Evolutionary conservation across 1,140 invertebrate genomes (phyloP).

Genomic region (Tigriopus japonicus): DNA sequence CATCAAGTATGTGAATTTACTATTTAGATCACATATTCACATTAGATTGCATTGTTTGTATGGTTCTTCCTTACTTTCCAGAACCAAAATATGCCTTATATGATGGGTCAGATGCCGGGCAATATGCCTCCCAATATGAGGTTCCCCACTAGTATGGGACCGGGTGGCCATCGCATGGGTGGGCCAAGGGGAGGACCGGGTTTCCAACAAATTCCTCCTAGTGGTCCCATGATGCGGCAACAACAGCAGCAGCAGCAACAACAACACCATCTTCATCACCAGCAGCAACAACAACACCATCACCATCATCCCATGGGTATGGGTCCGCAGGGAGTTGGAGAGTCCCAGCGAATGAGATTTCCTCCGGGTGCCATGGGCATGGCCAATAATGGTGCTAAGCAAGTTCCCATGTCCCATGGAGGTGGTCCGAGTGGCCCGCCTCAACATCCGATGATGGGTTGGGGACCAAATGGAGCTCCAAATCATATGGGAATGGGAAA

Average conservation of each 20-base stretch:
- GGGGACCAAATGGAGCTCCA: not conserved
- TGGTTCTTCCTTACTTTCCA: not conserved
- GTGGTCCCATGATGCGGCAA: constrained; percentile 14
- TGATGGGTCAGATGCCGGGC: constrained; percentile 12
- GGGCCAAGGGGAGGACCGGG: not conserved
- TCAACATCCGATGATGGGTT: not conserved
- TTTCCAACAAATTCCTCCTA: constrained; percentile 11
- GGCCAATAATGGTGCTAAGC: not conserved
- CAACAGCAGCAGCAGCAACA: not conserved
- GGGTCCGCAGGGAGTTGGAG: too few species aligned
- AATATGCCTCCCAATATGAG: not conserved
- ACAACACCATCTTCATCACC: not conserved
- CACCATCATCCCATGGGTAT: too few species aligned
- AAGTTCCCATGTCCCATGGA: constrained; percentile 6
- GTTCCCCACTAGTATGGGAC: not conserved
- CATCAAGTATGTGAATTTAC: not conserved
- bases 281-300: too few species aligned
- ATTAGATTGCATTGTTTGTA: not conserved
- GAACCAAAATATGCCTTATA: constrained; percentile 15
- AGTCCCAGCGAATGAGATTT: not conserved
- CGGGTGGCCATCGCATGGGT: not conserved
- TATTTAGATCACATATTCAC: not conserved
- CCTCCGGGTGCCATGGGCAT: not conserved
- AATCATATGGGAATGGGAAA: not conserved
- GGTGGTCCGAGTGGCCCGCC: not conserved